Base-by-base conservation (phyloP, 2,113 vertebrate genomes). In the Epinephelus moara region DNA sequence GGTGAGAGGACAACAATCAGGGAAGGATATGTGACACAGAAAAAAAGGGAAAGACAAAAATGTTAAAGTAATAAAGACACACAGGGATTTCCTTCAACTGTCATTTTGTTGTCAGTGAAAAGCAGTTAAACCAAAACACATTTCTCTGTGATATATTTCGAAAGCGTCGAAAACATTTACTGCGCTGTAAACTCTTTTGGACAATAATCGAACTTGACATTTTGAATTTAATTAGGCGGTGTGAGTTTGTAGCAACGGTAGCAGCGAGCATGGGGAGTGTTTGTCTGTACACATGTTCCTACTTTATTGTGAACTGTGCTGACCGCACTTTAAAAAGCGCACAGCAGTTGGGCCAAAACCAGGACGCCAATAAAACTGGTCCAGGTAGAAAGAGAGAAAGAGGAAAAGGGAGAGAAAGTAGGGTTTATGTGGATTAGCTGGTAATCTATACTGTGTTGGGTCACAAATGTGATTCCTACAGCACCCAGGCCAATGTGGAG, bases 251-350 rank as follows among this genome's bases (percentile, higher is more conserved):
- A 80, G 82, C 79, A 82, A 73, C 71, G 59, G 91, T 85, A 90
- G 88, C 81, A 52, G 81, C 59, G 55, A 77, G 81, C 18, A 6
- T 2, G 40, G 57, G 19, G 52, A 49, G 70, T 85, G 79, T 86
- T 92, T 90, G 90, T 90, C 85, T 66, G 79, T 88, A 88, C 92
- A 92, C 88, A 80, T 91, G 89, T 86, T 91, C 76, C 75, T 72
- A 86, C 79, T 90, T 92, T 91, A 77, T 80, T 23, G 81, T 85
- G 89, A 93, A 88, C 86, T 91, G 74, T 33, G 27, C 64, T 87
- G 84, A 88, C 91, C 67, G 66, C 78, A 68, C 50, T 78, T 77
- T 72, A 25, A 80, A 81, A 87, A 67, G 27, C 1, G 45, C 61
- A 60, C 88, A 88, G 83, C 78, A 10, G 81, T 79, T 37, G 76